Percentiles rank a stretch among this genome's conserved stretches.
Evolutionary conservation across 1,140 invertebrate species (phyloP).

Genomic region (Mercenaria mercenaria): DNA sequence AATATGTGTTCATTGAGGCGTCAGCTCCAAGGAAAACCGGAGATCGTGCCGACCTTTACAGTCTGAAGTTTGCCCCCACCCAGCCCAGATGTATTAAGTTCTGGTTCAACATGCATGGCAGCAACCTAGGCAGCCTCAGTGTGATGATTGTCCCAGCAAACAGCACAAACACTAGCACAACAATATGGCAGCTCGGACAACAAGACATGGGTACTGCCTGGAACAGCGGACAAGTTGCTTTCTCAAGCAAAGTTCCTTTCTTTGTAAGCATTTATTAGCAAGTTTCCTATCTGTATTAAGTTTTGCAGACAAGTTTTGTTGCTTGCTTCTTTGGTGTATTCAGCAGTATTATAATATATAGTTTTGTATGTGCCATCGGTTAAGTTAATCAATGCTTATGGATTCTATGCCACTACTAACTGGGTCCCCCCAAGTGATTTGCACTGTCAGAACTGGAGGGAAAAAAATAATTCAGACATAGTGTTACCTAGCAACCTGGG

Average conservation of each 20-base stretch:
- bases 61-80: conserved; percentile 74
- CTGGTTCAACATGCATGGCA: conserved; percentile 86
- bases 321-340: no score
- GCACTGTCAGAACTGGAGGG: no score
- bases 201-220: conserved; percentile 72
- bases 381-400: no score
- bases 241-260: conserved; percentile 68
- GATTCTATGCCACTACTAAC: no score
- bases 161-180: conserved; percentile 45
- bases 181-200: conserved; percentile 66
- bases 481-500: no score
- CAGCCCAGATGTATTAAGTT: conserved; percentile 86
- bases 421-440: no score
- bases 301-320: neutral
- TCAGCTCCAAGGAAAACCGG: conserved; percentile 74
- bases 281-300: no score
- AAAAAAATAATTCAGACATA: no score
- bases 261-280: conserved; percentile 64
- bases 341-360: no score
- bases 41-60: conserved; percentile 81
- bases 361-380: no score
- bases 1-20: conserved; percentile 82
- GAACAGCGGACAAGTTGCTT: conserved; percentile 64
- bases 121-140: conserved; percentile 78
- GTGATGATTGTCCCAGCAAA: conserved; percentile 75